phyloP scores from a whole-genome alignment of 2,113 vertebrate genomes.

The Lagopus leucura region DNA sequence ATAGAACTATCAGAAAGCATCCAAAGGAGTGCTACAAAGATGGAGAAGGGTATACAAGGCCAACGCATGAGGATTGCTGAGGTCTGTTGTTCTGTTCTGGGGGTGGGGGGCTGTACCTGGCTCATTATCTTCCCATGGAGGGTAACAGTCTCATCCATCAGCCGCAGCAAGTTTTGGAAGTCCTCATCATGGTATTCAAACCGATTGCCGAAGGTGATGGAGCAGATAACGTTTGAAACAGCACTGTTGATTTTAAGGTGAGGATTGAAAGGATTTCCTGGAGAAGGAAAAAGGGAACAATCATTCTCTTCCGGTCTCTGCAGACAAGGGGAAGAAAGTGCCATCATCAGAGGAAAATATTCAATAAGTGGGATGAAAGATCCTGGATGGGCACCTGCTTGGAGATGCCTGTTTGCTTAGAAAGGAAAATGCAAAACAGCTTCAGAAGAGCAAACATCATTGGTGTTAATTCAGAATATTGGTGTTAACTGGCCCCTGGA shows the following conservation, averaged over 20 bases:
- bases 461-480: fast-evolving
- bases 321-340: background rate
- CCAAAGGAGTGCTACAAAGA: background rate
- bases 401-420: background rate
- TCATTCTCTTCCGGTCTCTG: background rate
- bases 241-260: constrained; percentile 76
- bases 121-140: background rate
- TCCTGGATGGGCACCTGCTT: background rate
- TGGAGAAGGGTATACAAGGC: no score
- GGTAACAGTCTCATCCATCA: constrained; percentile 53
- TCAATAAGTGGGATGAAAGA: fast-evolving
- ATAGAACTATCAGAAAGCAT: background rate
- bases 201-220: constrained; percentile 83
- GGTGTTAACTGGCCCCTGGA: fast-evolving
- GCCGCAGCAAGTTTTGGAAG: constrained; percentile 67
- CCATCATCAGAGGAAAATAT: background rate
- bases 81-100: no score
- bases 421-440: background rate
- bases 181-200: constrained; percentile 84
- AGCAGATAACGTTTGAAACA: constrained; percentile 84
- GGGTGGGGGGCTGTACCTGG: constrained; percentile 61
- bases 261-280: constrained; percentile 81
- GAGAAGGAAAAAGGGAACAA: background rate
- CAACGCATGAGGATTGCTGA: no score
- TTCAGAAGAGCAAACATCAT: fast-evolving